phyloP scores from a whole-genome alignment of 2,888 invertebrate genomes.

The Endotricha flammealis region DNA sequence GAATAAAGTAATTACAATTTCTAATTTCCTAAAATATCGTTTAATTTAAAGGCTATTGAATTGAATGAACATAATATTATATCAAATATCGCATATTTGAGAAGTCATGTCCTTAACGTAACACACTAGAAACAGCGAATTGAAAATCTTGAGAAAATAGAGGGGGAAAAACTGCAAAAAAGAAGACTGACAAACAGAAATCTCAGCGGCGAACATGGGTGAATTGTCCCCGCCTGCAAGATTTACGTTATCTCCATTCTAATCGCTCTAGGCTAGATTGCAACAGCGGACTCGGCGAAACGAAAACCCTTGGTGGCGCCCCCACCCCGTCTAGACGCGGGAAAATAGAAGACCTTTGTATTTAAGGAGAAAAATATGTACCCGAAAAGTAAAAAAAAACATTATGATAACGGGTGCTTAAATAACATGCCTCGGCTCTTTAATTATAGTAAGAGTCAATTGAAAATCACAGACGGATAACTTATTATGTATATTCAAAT shows the following conservation, averaged over 20 bases:
- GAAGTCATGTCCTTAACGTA: no score
- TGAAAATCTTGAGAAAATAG: neutral
- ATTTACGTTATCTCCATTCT: neutral
- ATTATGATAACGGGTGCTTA: neutral
- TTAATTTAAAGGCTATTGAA: no score
- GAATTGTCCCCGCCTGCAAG: neutral
- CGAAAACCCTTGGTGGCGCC: conserved; percentile 21
- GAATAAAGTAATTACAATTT: no score
- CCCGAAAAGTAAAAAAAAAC: conserved; percentile 12
- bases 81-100: no score
- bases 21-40: no score
- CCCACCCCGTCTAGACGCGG: conserved; percentile 43
- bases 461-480: no score
- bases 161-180: neutral
- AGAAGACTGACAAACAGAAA: neutral
- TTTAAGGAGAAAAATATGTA: conserved; percentile 14
- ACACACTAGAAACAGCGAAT: no score
- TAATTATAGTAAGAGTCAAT: no score
- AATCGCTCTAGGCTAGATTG: conserved; percentile 7
- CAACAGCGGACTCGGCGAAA: conserved; percentile 35
- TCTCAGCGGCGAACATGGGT: neutral
- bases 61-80: no score
- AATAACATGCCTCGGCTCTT: neutral
- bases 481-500: no score
- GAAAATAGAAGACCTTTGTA: conserved; percentile 26